Conservation (phyloP, 1,140 invertebrate species). For the Aphelinus atriplicis region DNA sequence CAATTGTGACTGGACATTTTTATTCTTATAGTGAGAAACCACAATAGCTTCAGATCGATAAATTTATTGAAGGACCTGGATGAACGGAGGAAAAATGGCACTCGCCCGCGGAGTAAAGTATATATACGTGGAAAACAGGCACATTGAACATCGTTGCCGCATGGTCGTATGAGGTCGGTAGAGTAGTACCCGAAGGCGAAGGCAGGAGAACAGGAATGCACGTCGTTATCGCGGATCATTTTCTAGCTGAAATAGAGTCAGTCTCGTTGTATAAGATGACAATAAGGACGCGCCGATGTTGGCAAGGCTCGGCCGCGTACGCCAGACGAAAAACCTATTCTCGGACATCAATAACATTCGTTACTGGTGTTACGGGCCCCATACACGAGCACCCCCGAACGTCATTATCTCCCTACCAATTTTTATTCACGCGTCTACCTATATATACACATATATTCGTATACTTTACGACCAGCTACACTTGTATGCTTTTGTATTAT, state of each 20-base stretch:
- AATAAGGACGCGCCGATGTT: slow-evolving; percentile 50
- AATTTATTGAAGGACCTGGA: neutral
- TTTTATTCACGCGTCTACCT: no score
- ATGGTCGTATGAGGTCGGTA: no score
- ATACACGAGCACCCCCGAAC: neutral
- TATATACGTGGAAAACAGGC: neutral
- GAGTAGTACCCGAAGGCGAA: no score
- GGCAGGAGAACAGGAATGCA: neutral
- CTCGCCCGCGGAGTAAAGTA: neutral
- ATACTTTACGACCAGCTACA: neutral
- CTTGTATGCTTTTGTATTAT: slow-evolving; percentile 4
- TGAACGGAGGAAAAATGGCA: no score
- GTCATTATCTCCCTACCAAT: no score
- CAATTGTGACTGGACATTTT: no score
- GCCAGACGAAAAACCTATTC: slow-evolving; percentile 16
- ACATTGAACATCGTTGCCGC: neutral
- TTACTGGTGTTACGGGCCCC: slow-evolving; percentile 45
- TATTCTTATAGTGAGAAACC: no score
- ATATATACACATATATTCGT: neutral
- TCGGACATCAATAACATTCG: slow-evolving; percentile 58
- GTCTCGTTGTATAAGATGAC: slow-evolving; percentile 53
- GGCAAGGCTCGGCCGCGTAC: neutral
- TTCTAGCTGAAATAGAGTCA: slow-evolving; percentile 50
- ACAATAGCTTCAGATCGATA: neutral
- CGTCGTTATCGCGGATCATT: slow-evolving; percentile 52